phyloP scores from a whole-genome alignment of 2,888 invertebrate species.

The Suillia variegata region DNA sequence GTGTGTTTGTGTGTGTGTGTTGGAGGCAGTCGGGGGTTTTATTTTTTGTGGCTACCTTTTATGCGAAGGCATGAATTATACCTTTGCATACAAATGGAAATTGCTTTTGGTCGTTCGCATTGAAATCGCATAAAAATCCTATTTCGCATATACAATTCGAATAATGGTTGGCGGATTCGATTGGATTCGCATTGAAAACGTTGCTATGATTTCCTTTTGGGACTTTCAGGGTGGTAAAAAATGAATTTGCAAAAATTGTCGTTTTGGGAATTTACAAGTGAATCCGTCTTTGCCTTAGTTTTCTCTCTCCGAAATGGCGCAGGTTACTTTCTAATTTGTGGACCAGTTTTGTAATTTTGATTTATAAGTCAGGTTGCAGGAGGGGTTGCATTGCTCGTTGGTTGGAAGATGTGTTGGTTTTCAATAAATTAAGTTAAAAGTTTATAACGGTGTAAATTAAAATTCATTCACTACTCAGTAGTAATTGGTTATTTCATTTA shows the following conservation, averaged over 20 bases:
- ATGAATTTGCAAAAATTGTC: slow-evolving; percentile 38
- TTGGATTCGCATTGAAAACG: slow-evolving; percentile 13
- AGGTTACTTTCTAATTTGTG: slow-evolving; percentile 7
- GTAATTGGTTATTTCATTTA: too few relatives aligned
- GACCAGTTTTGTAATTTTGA: slow-evolving; percentile 2
- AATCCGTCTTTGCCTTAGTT: slow-evolving; percentile 3
- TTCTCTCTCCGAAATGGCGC: neutral
- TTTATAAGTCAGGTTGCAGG: neutral
- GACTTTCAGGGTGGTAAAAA: slow-evolving; percentile 28
- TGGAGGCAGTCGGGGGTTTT: slow-evolving; percentile 23
- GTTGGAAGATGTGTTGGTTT: too few relatives aligned
- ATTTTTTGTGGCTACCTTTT: slow-evolving; percentile 12
- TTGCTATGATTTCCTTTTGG: slow-evolving; percentile 37
- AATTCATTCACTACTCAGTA: too few relatives aligned
- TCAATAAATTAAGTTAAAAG: too few relatives aligned
- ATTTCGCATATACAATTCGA: slow-evolving; percentile 51
- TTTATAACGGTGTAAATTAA: too few relatives aligned
- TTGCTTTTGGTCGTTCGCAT: slow-evolving; percentile 41
- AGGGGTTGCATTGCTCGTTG: too few relatives aligned
- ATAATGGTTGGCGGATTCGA: slow-evolving; percentile 22
- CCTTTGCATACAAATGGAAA: slow-evolving; percentile 39
- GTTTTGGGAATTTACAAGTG: slow-evolving; percentile 39
- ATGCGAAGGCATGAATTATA: slow-evolving; percentile 23
- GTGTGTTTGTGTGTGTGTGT: slow-evolving; percentile 10
- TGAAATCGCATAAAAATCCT: slow-evolving; percentile 49